Evolutionary conservation across 1,140 invertebrate species (phyloP).

Genomic region (Caenorhabditis brenneri): DNA sequence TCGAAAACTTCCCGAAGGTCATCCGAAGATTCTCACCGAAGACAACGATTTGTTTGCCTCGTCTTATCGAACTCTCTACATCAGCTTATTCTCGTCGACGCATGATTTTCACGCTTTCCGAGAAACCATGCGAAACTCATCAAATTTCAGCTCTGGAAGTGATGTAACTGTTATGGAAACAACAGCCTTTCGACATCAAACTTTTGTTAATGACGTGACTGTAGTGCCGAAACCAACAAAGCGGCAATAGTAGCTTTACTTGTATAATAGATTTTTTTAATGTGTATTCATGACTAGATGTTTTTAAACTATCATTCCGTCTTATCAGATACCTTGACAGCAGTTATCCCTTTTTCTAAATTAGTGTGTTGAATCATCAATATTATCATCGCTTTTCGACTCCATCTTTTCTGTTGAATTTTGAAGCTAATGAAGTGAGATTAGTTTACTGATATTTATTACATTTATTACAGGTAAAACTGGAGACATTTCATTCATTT

Average conservation of each 20-base stretch:
- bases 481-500: too few species aligned
- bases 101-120: not conserved
- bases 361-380: too few species aligned
- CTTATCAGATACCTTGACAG: too few species aligned
- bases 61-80: not conserved
- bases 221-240: not conserved
- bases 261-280: not conserved
- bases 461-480: too few species aligned
- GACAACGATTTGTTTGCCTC: not conserved
- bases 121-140: not conserved
- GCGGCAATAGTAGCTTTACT: not conserved
- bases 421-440: too few species aligned
- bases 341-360: too few species aligned
- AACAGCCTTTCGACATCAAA: not conserved
- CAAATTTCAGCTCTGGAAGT: not conserved
- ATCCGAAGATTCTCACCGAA: not conserved
- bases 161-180: constrained; percentile 4
- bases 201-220: not conserved
- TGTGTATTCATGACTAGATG: too few species aligned
- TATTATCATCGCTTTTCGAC: too few species aligned
- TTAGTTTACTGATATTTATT: too few species aligned
- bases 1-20: not conserved
- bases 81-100: not conserved
- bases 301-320: too few species aligned
- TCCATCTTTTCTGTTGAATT: too few species aligned